Base-by-base conservation (phyloP, 1,140 invertebrate genomes). In the Drosophila pseudoananassae region DNA sequence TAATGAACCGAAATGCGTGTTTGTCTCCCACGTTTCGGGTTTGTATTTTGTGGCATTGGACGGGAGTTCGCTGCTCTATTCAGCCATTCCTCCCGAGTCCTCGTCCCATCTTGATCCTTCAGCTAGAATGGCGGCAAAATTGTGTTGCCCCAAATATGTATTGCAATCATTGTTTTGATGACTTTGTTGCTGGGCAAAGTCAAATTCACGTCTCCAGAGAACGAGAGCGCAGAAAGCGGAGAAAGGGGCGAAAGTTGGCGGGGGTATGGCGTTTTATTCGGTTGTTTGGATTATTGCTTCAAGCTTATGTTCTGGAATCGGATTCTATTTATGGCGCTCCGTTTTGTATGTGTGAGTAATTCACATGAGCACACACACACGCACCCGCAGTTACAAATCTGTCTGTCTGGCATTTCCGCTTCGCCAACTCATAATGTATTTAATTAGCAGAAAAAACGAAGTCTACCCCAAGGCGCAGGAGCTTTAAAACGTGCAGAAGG, bases 1-100 rank as follows among this genome's bases (percentile, higher is more conserved):
- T 88, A 88, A 88, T 88, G 83, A 88, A 88, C 83, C 83, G 84
- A 89, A 79, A 73, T 66, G 83, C 83, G 83, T 88, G 83, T 78
- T 82, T 76, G 75, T 83, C 83, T 88, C 70, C 66, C 58, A 76
- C 57, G 61, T 49, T 66, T 77, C 38, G 82, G 47, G 65, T 63
- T 75, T 74, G 54, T 46, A 63, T 63, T 63, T 36, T 47, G 57
- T 46, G 55, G 52, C 55, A 45, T 52, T 51, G 52, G 51, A 59
- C 53, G 49, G 54, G 59, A 64, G 71, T 79, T 78, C 61, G 38
- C 59, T 46, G 59, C 51, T 54, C 59, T 25, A 27, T 33, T 33
- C 51, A 27, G n/a, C 27, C 10, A 43, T 43, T 43, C 40, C 25
- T 27, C 6, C 25, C 4, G 9, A 36, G 33, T n/a, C 9, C 33